A percentile compares a stretch with the other conserved stretches of the same genome.
phyloP scores from a whole-genome alignment of 2,113 vertebrate genomes.

The Prunella fulvescens region DNA sequence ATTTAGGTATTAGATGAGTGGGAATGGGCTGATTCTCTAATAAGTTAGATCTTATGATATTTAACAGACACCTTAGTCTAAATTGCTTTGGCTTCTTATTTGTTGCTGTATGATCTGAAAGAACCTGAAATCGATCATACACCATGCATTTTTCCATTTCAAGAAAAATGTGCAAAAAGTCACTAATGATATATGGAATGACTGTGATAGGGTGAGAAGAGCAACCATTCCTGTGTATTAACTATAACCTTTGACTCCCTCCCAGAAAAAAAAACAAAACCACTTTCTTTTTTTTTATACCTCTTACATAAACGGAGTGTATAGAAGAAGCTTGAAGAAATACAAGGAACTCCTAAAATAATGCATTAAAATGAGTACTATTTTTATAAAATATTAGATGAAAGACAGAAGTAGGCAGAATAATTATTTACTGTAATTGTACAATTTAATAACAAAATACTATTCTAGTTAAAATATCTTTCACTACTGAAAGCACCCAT shows the following conservation, averaged over 20 bases:
- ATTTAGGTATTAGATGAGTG: background rate
- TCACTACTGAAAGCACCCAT: background rate
- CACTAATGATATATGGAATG: constrained; percentile 22
- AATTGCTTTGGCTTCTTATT: background rate
- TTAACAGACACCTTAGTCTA: background rate
- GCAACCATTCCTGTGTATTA: constrained; percentile 16
- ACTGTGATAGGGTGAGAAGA: background rate
- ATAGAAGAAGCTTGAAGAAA: background rate
- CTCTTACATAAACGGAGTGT: background rate
- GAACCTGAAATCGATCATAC: constrained; percentile 30
- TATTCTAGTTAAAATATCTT: background rate
- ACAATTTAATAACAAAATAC: background rate
- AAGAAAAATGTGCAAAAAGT: background rate
- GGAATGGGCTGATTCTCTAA: background rate
- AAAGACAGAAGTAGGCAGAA: background rate
- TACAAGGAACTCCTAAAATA: background rate
- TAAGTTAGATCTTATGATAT: background rate
- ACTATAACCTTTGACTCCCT: background rate
- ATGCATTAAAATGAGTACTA: background rate
- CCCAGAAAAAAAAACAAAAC: background rate
- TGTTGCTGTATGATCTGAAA: constrained; percentile 15
- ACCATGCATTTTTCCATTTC: background rate
- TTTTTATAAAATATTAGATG: background rate
- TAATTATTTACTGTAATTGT: background rate
- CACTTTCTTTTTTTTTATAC: background rate